Evolutionary conservation across 2,888 invertebrate genomes (phyloP), one percentile per base, ranked within the genome.

Genomic region (Notodonta dromedarius): DNA sequence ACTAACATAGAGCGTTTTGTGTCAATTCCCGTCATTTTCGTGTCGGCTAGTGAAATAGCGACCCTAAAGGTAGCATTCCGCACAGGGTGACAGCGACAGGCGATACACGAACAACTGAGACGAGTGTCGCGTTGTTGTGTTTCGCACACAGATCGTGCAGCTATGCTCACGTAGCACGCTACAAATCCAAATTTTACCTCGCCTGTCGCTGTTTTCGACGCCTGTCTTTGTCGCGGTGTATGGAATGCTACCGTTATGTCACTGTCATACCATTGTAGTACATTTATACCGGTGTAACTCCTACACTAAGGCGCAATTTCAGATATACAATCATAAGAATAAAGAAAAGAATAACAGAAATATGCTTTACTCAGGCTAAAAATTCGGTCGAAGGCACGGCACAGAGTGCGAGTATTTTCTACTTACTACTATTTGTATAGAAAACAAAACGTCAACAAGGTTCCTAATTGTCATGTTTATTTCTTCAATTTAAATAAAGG

Each of bases 331-430:
- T 58, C 56, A 56, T 55, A 70, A 60, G 69, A 69, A 67, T 67
- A 69, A 60, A 67, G 51, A 55, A 60, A 68, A 66, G 61, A 62
- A 57, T 76, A 74, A 76, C 63, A 68, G 60, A 76, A 73, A 72
- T 58, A 71, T 59, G 46, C 58, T 32, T 59, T 70, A 68, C 24
- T 55, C 13, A 73, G 68, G 72, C 69, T 74, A 66, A 69, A 72
- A 72, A 70, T 71, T 78, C 77, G 82, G 60, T 67, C 61, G 66
- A 85, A 85, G 85, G 84, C 84, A 84, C 85, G 79, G 79, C 77
- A 77, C 74, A 75, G 73, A 62, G 60, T 42, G 76, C 67, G 73
- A 82, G 73, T 83, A 78, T 80, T 80, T 68, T 69, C 79, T 76
- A 76, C 70, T 82, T 83, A 82, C 56, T 77, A 72, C 70, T 77